Evolutionary conservation across 2,113 vertebrate species (phyloP), one percentile per base, ranked within the genome.

Genomic region (Anhinga rufa): DNA sequence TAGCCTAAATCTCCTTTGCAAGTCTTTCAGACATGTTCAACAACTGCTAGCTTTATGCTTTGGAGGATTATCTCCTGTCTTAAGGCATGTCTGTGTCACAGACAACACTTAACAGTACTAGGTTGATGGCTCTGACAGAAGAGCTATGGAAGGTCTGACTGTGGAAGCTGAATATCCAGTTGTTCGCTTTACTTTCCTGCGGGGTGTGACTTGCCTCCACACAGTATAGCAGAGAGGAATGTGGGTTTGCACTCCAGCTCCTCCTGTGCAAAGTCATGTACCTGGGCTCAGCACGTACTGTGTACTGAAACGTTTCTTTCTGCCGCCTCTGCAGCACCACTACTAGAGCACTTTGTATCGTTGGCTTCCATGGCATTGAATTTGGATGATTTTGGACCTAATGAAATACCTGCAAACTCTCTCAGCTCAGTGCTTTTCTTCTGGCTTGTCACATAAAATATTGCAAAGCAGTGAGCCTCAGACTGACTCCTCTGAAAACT

Each of bases 1-100:
- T 89, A 86, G n/a, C 38, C 32, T 79, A 90, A 96, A 90, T 94
- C 44, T 61, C 74, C 62, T 94, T 95, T 87, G 74, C 34, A 85
- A 72, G 61, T 79, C 61, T 87, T 87, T 52, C 87, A 90, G 95
- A 69, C 84, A 46, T 60, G 74, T 52, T 82, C 81, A 79, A 57
- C 74, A 65, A 79, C 70, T 95, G 89, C 61, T 95, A 4, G 70
- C 54, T 82, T 94, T 92, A 36, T 79, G 28, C 84, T 87, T 44
- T 22, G 61, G 46, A 68, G 77, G 69, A 89, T 95, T 95, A 85
- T 89, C 66, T 82, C 52, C 44, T 87, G 42, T 54, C 21, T 51
- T 69, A 32, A 69, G 74, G 81, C 82, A 49, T 18, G 65, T 91
- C 77, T 65, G 36, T 58, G 44, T 76, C 58, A 71, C 57, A 91